Evolutionary conservation across 2,888 invertebrate species (phyloP), one percentile per base, ranked within the genome.

Genomic region (Ceriagrion tenellum): DNA sequence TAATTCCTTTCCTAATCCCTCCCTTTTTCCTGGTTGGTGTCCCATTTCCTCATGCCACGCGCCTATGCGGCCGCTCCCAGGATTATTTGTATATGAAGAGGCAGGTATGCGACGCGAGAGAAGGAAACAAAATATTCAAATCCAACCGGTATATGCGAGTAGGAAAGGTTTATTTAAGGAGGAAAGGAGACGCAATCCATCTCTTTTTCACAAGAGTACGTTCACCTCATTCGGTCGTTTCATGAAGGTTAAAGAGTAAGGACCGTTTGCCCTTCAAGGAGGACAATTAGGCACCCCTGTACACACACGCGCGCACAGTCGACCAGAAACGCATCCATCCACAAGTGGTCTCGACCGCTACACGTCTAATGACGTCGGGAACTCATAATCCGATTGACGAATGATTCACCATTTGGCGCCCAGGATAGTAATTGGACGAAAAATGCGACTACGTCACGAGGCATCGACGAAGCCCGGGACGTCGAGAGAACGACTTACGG

Each of bases 401-500:
- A 81, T 81, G 81, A 81, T 35, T 35, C 30, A 81, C 35, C 30
- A 16, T 35, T 81, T 35, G 81, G 81, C 30, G 81, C 20, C 90
- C 40, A 4, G 3, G n/a, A 74, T 47, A 30, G 47, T 93, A 69
- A 93, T 30, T 30, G 93, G 93, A 93, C 12, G 93, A 93, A 40
- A 93, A 93, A 93, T 69, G 63, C 55, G 47, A 16, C 26, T 0
- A 26, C 69, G 69, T 40, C 47, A 20, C 40, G 69, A 69, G 47
- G 63, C 93, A 93, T 93, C 93, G 69, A 93, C 69, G 55, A 93
- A 59, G 59, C 35, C 35, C 40, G 12, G 18, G 69, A 47, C 47
- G 63, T 55, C 8, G 35, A 63, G 63, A 63, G 59, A 59, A 91
- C 20, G 23, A 59, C 30, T 30, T 35, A 13, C 59, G 59, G 59